Conservation (phyloP, 1,140 invertebrate genomes). For the Drosophila lini region DNA sequence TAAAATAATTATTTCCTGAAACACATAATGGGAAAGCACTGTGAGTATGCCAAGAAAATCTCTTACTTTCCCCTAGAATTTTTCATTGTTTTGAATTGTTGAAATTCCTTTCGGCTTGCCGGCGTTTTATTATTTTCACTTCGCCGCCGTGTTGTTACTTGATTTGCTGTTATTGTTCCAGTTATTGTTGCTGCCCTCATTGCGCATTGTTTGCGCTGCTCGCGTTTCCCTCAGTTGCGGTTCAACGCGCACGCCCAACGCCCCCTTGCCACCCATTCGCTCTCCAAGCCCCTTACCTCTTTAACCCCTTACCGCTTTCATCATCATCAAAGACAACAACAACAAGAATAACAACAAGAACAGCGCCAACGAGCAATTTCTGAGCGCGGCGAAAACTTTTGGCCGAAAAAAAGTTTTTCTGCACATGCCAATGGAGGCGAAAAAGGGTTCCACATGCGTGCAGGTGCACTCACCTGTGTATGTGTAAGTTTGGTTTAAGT, state of each 20-base stretch:
- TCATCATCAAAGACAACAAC: constrained; percentile 70
- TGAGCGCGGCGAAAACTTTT: constrained; percentile 64
- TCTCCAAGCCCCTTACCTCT: not conserved
- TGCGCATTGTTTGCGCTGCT: constrained; percentile 66
- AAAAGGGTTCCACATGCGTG: constrained; percentile 79
- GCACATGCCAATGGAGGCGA: constrained; percentile 67
- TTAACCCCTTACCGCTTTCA: constrained; percentile 60
- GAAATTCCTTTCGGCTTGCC: constrained; percentile 34
- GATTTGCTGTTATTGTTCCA: constrained; percentile 55
- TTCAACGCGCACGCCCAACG: constrained; percentile 58
- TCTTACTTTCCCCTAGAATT: not conserved
- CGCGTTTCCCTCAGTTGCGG: constrained; percentile 72
- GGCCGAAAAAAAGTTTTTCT: constrained; percentile 59
- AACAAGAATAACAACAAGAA: constrained; percentile 5
- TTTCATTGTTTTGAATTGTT: constrained; percentile 28
- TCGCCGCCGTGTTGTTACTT: constrained; percentile 51
- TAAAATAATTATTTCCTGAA: not conserved
- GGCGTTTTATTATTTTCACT: constrained; percentile 53
- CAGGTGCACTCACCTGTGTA: constrained; percentile 62
- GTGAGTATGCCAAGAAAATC: not conserved
- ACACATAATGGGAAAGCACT: no score
- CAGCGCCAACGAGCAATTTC: constrained; percentile 37
- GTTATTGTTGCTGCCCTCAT: constrained; percentile 46
- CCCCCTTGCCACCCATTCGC: not conserved
- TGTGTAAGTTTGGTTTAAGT: constrained; percentile 78